Evolutionary conservation across 1,140 invertebrate genomes (phyloP).

Genomic region (Drosophila novamexicana): DNA sequence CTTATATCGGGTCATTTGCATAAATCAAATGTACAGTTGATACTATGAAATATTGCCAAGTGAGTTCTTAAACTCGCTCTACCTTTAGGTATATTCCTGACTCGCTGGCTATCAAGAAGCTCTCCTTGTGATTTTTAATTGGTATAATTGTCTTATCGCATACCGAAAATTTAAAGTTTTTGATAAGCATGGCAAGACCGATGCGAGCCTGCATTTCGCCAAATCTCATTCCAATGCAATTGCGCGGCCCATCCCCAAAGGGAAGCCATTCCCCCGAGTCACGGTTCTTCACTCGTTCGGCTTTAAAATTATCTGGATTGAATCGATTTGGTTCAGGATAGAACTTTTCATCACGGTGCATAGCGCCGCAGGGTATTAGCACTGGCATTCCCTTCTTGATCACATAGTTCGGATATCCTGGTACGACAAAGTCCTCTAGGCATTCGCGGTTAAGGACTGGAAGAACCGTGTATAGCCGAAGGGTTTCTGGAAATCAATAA

Average conservation of each 20-base stretch:
- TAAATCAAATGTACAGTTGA: background rate
- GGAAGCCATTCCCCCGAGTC: constrained; percentile 86
- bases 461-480: constrained; percentile 74
- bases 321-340: constrained; percentile 88
- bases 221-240: constrained; percentile 87
- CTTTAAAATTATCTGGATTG: constrained; percentile 88
- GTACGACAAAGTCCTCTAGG: constrained; percentile 82
- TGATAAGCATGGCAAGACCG: constrained; percentile 84
- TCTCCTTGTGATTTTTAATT: constrained; percentile 47
- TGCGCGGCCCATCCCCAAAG: constrained; percentile 86
- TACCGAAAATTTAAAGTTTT: constrained; percentile 71
- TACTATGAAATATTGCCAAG: background rate
- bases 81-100: constrained; percentile 65
- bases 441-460: constrained; percentile 85
- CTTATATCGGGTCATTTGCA: background rate
- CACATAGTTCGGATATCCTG: constrained; percentile 72
- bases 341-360: constrained; percentile 84
- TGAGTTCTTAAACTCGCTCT: constrained; percentile 43
- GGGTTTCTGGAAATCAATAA: constrained; percentile 61
- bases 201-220: constrained; percentile 87
- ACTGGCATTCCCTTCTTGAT: constrained; percentile 72
- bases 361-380: constrained; percentile 59
- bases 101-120: constrained; percentile 53
- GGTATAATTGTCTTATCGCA: constrained; percentile 75
- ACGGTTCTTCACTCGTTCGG: constrained; percentile 85